Percentiles rank a stretch among this genome's conserved stretches.
Conservation (phyloP, 2,113 vertebrate species). For the Rynchops niger region DNA sequence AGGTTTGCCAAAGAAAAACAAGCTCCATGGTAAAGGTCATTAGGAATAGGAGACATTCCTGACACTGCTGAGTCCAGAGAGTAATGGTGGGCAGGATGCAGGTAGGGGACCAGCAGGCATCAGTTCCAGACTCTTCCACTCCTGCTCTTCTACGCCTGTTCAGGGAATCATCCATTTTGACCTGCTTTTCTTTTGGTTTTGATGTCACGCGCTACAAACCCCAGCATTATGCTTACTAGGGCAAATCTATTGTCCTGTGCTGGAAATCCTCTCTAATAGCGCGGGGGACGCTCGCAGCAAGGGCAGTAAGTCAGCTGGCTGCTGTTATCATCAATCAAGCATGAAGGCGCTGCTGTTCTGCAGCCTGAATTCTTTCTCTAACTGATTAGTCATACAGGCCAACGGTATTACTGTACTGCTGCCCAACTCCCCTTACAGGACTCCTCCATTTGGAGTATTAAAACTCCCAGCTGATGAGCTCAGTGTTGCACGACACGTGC, state of each 20-base stretch:
- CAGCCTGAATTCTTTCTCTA: constrained; percentile 50
- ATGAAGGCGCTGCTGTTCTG: constrained; percentile 46
- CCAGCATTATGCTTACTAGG: background rate
- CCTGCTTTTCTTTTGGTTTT: constrained; percentile 32
- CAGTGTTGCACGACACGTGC: background rate
- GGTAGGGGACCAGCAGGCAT: background rate
- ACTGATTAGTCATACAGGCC: constrained; percentile 60
- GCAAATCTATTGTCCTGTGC: constrained; percentile 28
- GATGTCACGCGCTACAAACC: background rate
- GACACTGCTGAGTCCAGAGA: background rate
- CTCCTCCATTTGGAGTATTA: background rate
- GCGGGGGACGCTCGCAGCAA: constrained; percentile 8
- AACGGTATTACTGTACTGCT: constrained; percentile 8
- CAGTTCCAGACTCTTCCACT: background rate
- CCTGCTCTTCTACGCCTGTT: background rate
- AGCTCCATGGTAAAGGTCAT: constrained; percentile 9
- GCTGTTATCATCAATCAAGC: constrained; percentile 62
- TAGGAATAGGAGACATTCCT: background rate
- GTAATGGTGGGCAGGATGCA: background rate
- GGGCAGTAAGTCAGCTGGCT: constrained; percentile 56
- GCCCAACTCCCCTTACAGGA: background rate
- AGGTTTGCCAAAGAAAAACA: constrained; percentile 14
- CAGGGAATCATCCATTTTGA: constrained; percentile 9
- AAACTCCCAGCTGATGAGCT: constrained; percentile 6
- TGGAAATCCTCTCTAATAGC: constrained; percentile 24